Evolutionary conservation across 2,888 invertebrate genomes (phyloP), one percentile per base, ranked within the genome.

Genomic region (Amphiduros pacificus): DNA sequence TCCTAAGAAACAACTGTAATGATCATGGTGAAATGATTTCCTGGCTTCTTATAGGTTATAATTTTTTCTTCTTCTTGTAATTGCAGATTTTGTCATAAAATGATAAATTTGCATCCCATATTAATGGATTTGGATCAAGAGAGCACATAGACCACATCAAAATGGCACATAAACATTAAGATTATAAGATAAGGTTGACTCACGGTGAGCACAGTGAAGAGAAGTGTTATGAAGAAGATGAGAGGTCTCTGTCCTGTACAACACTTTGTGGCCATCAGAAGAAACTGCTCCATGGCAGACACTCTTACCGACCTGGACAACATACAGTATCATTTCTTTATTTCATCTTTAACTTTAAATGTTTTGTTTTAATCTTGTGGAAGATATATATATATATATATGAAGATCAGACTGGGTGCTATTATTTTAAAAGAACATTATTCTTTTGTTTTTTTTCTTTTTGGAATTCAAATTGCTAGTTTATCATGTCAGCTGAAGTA

Each of bases 251-350:
- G 82, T 76, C 86, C 83, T 64, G 86, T 86, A 68, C 88, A 89
- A 75, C 91, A 91, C 85, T 90, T 91, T 40, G 91, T 91, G 67
- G 91, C 91, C 84, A 93, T 66, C 64, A 90, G 86, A 67, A 91
- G 87, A 79, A 94, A 88, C 82, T 93, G 93, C 80, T 93, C 93
- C 5, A 90, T 90, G 60, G 92, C 91, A 50, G 90, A 88, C 60
- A 89, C 86, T 66, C 93, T 87, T 62, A 93, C 87, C 78, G 89
- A 78, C 56, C 82, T 82, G 67, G 0, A 26, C 11, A n/a, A n/a
- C 22, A 51, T 17, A 51, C 20, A 17, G 22, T 24, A 51, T 28
- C 20, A 24, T 51, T 9, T n/a, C 9, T 49, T 49, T 22, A n/a
- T 49, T 36, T 14, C 36, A 17, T 36, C 11, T 36, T 17, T 36